These are phyloP conservation scores for Conger conger DNA, from an alignment of 2,113 vertebrate genomes.

Conservation along the genomic window DNA sequence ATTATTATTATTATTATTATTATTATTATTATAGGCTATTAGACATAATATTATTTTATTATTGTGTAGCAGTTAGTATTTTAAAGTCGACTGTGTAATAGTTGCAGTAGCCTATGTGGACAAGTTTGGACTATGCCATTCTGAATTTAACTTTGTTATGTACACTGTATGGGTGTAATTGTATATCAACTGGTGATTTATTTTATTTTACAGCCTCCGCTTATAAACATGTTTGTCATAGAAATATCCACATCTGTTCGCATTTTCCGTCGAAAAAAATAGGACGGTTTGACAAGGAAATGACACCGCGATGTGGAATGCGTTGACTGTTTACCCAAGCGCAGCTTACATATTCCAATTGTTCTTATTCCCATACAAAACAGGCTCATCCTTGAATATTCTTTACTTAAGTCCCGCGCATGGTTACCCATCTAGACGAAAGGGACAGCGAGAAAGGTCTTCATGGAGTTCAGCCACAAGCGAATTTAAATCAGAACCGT, in stretches of 20 bases:
- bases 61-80: too few species aligned
- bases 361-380: not conserved
- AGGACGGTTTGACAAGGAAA: not conserved
- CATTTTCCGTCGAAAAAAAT: too few species aligned
- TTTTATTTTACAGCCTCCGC: too few species aligned
- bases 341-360: not conserved
- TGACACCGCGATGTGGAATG: not conserved
- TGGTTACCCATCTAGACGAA: not conserved
- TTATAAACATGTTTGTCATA: too few species aligned
- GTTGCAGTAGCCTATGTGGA: not conserved
- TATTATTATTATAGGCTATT: not conserved
- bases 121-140: not conserved
- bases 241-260: too few species aligned
- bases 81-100: not conserved
- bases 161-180: not conserved
- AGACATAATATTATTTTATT: not conserved
- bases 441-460: not conserved
- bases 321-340: not conserved
- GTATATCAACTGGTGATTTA: not conserved
- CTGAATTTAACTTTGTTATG: not conserved
- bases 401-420: not conserved
- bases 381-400: not conserved
- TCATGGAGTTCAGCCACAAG: not conserved
- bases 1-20: constrained; percentile 1
- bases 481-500: not conserved